phyloP scores from a whole-genome alignment of 2,113 vertebrate genomes.

The Semnornis frantzii region DNA sequence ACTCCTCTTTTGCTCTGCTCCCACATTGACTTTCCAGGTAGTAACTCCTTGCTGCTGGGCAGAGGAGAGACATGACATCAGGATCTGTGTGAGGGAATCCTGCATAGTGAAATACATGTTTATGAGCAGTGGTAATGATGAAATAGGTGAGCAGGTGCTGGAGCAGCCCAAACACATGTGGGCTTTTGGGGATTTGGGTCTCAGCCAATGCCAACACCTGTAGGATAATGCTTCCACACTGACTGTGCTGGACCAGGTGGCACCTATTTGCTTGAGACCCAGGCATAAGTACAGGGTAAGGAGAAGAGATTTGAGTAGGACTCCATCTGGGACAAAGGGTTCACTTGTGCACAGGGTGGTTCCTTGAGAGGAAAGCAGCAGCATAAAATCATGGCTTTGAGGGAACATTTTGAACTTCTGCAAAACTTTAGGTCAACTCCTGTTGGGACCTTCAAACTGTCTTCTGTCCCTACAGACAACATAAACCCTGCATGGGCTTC shows the following conservation, averaged over 20 bases:
- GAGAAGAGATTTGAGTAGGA: not conserved
- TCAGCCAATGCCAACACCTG: rapidly evolving
- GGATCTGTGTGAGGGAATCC: not conserved
- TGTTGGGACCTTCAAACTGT: not conserved
- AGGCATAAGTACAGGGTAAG: rapidly evolving
- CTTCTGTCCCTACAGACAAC: not conserved
- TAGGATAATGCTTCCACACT: rapidly evolving
- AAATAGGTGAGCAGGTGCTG: not conserved
- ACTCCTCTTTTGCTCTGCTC: not conserved
- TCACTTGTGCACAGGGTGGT: not conserved
- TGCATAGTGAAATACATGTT: not conserved
- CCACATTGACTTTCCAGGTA: not conserved
- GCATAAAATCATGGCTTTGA: rapidly evolving
- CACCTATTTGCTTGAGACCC: not conserved
- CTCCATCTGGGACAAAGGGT: not conserved
- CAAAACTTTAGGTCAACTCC: not conserved
- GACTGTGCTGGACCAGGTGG: rapidly evolving
- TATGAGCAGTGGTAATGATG: not conserved
- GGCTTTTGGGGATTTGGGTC: not conserved
- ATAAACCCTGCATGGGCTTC: not conserved
- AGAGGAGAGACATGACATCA: not conserved
- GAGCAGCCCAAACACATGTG: rapidly evolving
- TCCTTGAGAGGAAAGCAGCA: not conserved
- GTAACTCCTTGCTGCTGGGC: not conserved
- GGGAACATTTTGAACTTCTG: not conserved